Evolutionary conservation across 2,888 invertebrate genomes (phyloP).

Genomic region (Phoenoteleia sp.): DNA sequence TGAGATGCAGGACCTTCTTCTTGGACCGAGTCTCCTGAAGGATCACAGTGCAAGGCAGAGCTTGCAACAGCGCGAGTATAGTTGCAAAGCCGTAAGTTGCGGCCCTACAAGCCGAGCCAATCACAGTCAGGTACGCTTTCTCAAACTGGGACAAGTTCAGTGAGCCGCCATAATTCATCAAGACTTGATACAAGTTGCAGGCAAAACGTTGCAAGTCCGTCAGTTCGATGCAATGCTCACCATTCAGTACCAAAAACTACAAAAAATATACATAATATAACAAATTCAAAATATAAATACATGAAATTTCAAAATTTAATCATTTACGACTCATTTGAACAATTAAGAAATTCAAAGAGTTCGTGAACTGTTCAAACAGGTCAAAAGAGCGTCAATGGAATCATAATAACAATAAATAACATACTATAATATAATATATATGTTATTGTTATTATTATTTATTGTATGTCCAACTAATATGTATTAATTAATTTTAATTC

Average conservation of each 20-base stretch:
- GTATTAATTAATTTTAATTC: too few relatives aligned
- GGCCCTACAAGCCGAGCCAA: conserved; percentile 87
- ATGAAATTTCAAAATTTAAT: neutral
- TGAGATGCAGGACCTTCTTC: conserved; percentile 87
- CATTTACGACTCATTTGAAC: too few relatives aligned
- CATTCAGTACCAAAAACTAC: conserved; percentile 81
- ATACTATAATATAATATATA: too few relatives aligned
- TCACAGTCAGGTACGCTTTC: conserved; percentile 84
- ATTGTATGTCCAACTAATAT: too few relatives aligned
- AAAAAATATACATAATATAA: conserved; percentile 57
- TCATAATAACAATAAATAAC: too few relatives aligned
- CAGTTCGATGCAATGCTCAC: conserved; percentile 84
- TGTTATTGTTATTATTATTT: too few relatives aligned
- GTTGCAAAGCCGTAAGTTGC: conserved; percentile 87
- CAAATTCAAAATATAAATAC: neutral
- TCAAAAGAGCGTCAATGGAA: too few relatives aligned
- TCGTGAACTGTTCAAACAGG: too few relatives aligned
- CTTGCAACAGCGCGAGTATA: conserved; percentile 87
- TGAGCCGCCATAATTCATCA: conserved; percentile 87
- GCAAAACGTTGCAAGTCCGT: conserved; percentile 87
- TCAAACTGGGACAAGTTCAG: conserved; percentile 86
- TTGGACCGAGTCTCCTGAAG: conserved; percentile 84
- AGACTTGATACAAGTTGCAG: conserved; percentile 87
- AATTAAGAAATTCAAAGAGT: too few relatives aligned
- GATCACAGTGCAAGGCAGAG: conserved; percentile 88